Conservation (phyloP, 2,797 vertebrate genomes). For the Limosa lapponica region DNA sequence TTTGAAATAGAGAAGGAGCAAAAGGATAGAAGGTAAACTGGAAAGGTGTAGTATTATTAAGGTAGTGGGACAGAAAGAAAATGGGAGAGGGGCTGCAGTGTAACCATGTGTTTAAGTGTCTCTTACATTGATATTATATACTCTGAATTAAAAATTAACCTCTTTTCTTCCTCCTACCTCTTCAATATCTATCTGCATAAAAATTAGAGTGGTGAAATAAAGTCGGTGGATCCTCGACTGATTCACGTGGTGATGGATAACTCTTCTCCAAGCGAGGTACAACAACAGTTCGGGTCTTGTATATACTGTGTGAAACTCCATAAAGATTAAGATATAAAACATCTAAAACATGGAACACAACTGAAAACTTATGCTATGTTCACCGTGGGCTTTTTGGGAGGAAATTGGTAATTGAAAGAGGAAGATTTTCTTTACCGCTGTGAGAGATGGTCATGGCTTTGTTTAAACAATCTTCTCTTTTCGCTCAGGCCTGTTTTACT, state of each 20-base stretch:
- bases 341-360: neutral
- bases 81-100: neutral
- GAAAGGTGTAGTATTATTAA: neutral
- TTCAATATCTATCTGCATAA: neutral
- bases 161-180: conserved; percentile 10
- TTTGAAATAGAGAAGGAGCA: neutral
- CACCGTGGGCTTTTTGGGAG: neutral
- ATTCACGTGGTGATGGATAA: conserved; percentile 93
- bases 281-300: neutral
- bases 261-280: conserved; percentile 84
- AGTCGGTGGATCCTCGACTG: conserved; percentile 93
- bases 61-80: neutral
- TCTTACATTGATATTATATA: neutral
- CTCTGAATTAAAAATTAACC: neutral
- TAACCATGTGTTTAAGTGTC: neutral
- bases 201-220: conserved; percentile 89
- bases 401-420: neutral
- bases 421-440: neutral
- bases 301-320: neutral
- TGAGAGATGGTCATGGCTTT: neutral
- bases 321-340: neutral
- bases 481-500: neutral
- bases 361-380: neutral
- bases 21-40: neutral
- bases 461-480: neutral